Base-by-base conservation (phyloP, 2,888 invertebrate genomes). In the Drosophila greeni region DNA sequence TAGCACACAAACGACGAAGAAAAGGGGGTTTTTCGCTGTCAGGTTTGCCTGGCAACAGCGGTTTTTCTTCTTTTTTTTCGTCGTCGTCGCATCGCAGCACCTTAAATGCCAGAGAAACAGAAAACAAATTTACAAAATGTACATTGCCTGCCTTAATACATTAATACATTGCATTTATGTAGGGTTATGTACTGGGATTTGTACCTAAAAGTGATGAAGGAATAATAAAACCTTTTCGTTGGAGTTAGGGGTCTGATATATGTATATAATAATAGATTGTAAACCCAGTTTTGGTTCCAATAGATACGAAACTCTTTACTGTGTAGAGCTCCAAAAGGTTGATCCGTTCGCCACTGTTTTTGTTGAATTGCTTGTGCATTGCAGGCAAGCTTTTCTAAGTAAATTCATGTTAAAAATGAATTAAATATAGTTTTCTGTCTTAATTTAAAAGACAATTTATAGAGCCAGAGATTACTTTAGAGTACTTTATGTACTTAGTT, bases 1-100 rank as follows among this genome's bases (percentile, higher is more conserved):
- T 65, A 64, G 49, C 24, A 36, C 14, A 34, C 45, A 26, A 18
- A 26, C 29, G 26, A 12, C 26, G 24, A 33, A 33, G 12, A 24
- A 55, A 24, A 55, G 55, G 34, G 24, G 24, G 34, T 14, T 39
- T 20, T 53, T 53, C 9, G 51, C 11, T 24, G 36, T 26, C 23
- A 26, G 26, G n/a, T 39, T 34, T 43, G 70, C 67, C 67, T 67
- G 70, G 72, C 57, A 70, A 70, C 72, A 70, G 72, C n/a, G n/a
- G 23, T 29, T 56, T 29, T 23, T 36, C 29, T 29, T 40, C 26
- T 9, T 36, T 11, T 26, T 52, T 14, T 11, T 26, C 4, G 29
- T 24, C 23, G 47, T 43, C 16, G 43, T n/a, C n/a, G 33, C 54
- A 49, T 54, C 52, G 55, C 51, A 60, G 33, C 26, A 23, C 12